phyloP scores from a whole-genome alignment of 2,113 vertebrate genomes.

The Microcebus jonahi region DNA sequence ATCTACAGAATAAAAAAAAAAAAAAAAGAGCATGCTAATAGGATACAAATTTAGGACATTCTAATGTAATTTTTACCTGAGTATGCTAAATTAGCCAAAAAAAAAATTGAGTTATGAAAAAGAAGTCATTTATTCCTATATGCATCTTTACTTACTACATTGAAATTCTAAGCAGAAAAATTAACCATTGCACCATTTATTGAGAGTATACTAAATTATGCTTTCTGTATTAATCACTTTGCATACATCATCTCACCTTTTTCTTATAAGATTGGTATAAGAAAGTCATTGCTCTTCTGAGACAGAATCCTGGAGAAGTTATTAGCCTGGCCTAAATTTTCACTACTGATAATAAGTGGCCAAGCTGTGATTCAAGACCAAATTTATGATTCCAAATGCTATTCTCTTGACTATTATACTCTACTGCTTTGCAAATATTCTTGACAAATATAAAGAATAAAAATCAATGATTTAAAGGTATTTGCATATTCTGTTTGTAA shows the following conservation, averaged over 20 bases:
- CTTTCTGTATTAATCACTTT: background rate
- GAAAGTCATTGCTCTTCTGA: background rate
- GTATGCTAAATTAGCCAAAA: background rate
- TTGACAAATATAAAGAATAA: background rate
- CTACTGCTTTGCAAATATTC: background rate
- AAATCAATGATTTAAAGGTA: background rate
- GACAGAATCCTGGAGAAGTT: background rate
- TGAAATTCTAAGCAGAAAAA: background rate
- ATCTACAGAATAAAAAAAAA: background rate
- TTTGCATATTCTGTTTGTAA: constrained; percentile 1
- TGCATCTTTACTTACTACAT: background rate
- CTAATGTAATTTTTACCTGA: background rate
- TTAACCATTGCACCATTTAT: background rate
- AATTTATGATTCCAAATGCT: background rate
- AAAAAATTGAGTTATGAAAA: background rate
- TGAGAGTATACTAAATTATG: background rate
- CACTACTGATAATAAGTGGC: background rate
- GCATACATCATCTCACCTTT: background rate
- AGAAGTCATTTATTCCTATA: background rate
- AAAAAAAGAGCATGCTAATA: background rate
- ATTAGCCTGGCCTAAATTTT: background rate
- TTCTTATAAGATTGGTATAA: background rate
- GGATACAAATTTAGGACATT: background rate
- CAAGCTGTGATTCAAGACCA: background rate
- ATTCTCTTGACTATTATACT: background rate